Conservation (phyloP, 2,113 vertebrate genomes). For the Jacana jacana region DNA sequence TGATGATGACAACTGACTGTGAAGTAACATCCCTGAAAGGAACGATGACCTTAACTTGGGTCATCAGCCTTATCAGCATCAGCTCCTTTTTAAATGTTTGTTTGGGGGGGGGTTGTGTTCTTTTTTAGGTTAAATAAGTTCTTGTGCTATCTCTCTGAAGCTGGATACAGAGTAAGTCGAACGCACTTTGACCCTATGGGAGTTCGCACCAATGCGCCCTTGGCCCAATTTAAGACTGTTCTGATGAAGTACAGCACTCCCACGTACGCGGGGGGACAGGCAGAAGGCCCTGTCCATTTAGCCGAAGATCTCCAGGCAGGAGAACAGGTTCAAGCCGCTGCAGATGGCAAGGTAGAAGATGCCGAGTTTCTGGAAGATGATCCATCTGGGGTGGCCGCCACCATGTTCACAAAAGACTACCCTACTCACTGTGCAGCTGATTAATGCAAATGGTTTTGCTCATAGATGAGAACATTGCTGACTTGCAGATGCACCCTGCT, state of each 20-base stretch:
- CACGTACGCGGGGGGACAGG: slow-evolving; percentile 74
- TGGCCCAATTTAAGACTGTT: slow-evolving; percentile 88
- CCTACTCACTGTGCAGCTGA: not conserved
- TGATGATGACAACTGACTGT: not conserved
- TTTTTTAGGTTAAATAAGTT: slow-evolving; percentile 91
- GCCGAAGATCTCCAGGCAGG: slow-evolving; percentile 39
- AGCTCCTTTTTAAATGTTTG: not conserved
- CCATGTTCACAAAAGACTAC: not conserved
- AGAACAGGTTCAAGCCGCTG: not conserved
- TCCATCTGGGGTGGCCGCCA: fast-evolving
- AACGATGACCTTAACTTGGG: not conserved
- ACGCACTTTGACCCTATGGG: slow-evolving; percentile 98
- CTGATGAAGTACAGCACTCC: slow-evolving; percentile 90
- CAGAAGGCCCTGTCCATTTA: slow-evolving; percentile 49
- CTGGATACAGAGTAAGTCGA: slow-evolving; percentile 91
- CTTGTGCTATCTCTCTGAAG: slow-evolving; percentile 88
- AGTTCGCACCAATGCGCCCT: slow-evolving; percentile 87
- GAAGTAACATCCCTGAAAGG: too few relatives aligned
- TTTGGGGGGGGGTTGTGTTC: not conserved
- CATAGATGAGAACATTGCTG: not conserved
- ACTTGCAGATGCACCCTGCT: not conserved
- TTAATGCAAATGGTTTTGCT: not conserved
- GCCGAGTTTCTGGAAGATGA: not conserved
- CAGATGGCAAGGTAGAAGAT: not conserved
- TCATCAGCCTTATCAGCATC: not conserved